These are phyloP conservation scores for Schrankia costaestrigalis DNA, from an alignment of 2,888 invertebrate genomes.

Conservation along the genomic window DNA sequence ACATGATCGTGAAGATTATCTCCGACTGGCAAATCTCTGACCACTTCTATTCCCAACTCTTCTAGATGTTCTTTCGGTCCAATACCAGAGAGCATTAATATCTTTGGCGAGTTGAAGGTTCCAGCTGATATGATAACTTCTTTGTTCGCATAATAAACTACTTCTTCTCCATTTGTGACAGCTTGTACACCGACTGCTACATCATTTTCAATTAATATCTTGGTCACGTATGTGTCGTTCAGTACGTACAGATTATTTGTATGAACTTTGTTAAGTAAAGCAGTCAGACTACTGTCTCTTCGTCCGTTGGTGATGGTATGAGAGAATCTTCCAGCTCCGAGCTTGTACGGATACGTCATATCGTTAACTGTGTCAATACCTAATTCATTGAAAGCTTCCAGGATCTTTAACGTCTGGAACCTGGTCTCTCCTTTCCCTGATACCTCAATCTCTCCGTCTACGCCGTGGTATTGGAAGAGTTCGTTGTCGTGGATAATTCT, in stretches of 20 bases:
- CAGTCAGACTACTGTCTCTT: conserved; percentile 55
- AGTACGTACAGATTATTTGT: conserved; percentile 47
- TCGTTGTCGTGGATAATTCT: conserved; percentile 47
- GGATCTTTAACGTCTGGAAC: conserved; percentile 34
- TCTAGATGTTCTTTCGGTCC: conserved; percentile 52
- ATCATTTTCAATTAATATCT: conserved; percentile 46
- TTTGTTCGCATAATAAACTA: conserved; percentile 42
- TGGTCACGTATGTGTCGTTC: conserved; percentile 48
- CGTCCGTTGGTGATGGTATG: conserved; percentile 56
- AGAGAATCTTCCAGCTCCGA: conserved; percentile 62
- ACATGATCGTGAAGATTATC: conserved; percentile 62
- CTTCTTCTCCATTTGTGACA: conserved; percentile 26
- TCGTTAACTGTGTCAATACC: conserved; percentile 56
- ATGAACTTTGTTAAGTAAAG: conserved; percentile 44
- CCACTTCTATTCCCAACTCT: conserved; percentile 39
- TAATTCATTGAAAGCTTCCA: conserved; percentile 55
- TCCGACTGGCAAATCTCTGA: conserved; percentile 58
- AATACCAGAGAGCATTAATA: conserved; percentile 60
- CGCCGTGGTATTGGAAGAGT: conserved; percentile 50
- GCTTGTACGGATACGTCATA: conserved; percentile 56
- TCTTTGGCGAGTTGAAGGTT: conserved; percentile 60
- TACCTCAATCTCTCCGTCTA: conserved; percentile 58
- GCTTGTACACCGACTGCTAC: conserved; percentile 50
- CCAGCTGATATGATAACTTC: conserved; percentile 64
- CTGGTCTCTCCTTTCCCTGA: conserved; percentile 33